These are phyloP conservation scores for Podocnemis expansa DNA, from an alignment of 2,113 vertebrate genomes.

Conservation along the genomic window DNA sequence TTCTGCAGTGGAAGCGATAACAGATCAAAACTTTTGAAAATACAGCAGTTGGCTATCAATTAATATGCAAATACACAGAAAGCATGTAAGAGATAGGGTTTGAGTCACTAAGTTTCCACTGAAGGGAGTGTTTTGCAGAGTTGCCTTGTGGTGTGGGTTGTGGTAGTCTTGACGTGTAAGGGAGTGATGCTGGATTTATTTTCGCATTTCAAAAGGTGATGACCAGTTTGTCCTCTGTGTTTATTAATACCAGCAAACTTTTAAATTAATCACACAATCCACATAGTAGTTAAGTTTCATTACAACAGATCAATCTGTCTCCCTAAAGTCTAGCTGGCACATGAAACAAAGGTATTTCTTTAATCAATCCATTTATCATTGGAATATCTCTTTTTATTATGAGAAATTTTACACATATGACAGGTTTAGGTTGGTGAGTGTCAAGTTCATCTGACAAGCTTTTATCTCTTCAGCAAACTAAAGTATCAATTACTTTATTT, in stretches of 20 bases:
- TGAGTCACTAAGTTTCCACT: no score
- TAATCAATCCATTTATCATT: background rate
- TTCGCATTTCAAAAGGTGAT: background rate
- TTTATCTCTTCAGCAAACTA: slow-evolving; percentile 18
- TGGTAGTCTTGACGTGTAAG: no score
- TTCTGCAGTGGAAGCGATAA: no score
- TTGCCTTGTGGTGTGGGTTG: no score
- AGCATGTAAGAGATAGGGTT: no score
- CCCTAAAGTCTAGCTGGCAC: background rate
- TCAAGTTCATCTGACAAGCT: slow-evolving; percentile 24
- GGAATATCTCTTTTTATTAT: background rate
- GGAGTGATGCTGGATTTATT: no score
- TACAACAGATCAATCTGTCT: slow-evolving; percentile 12
- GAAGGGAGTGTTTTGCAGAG: no score
- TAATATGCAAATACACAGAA: no score
- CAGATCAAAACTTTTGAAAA: no score
- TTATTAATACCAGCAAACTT: background rate
- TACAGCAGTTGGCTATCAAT: no score
- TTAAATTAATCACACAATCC: background rate
- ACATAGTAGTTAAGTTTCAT: slow-evolving; percentile 28
- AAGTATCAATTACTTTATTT: slow-evolving; percentile 10
- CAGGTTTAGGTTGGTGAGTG: background rate
- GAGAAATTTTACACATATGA: background rate
- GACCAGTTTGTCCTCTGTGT: background rate
- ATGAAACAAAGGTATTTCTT: background rate